Conservation (phyloP, 2,113 vertebrate species). For the Oplegnathus fasciatus region DNA sequence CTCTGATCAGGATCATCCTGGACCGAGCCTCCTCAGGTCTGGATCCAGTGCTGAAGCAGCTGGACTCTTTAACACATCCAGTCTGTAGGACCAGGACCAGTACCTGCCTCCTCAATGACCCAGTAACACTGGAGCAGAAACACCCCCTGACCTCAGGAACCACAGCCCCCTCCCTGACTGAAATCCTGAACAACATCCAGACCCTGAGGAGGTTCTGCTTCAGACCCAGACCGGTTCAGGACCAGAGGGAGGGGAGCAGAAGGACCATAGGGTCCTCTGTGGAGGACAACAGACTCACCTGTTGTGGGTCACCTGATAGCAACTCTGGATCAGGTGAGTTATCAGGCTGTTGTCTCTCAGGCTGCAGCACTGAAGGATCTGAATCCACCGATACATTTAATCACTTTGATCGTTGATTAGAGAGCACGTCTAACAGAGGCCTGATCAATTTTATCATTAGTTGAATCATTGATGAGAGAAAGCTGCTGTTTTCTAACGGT, state of each 20-base stretch:
- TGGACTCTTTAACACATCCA: constrained; percentile 87
- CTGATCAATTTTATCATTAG: too few relatives aligned
- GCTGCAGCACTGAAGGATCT: too few relatives aligned
- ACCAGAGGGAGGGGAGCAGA: constrained; percentile 85
- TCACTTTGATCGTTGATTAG: too few relatives aligned
- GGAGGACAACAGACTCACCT: constrained; percentile 86
- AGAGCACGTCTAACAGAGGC: too few relatives aligned
- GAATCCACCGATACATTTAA: too few relatives aligned
- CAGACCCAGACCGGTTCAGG: constrained; percentile 87
- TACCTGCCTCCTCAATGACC: constrained; percentile 81
- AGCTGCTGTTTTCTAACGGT: too few relatives aligned
- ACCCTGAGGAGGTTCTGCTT: constrained; percentile 93
- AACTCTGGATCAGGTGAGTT: constrained; percentile 89
- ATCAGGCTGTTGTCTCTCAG: not conserved
- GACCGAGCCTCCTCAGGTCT: constrained; percentile 90
- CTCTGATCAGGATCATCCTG: constrained; percentile 87
- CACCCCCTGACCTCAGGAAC: not conserved
- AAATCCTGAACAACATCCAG: constrained; percentile 94
- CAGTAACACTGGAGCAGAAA: constrained; percentile 14
- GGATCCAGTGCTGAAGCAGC: constrained; percentile 87
- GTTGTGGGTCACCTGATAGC: constrained; percentile 86
- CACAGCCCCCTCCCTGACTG: constrained; percentile 83
- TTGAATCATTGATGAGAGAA: too few relatives aligned
- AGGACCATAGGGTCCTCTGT: constrained; percentile 87
- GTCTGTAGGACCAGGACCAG: constrained; percentile 86